phyloP scores from a whole-genome alignment of 2,797 vertebrate species.

The Rhinatrema bivittatum region DNA sequence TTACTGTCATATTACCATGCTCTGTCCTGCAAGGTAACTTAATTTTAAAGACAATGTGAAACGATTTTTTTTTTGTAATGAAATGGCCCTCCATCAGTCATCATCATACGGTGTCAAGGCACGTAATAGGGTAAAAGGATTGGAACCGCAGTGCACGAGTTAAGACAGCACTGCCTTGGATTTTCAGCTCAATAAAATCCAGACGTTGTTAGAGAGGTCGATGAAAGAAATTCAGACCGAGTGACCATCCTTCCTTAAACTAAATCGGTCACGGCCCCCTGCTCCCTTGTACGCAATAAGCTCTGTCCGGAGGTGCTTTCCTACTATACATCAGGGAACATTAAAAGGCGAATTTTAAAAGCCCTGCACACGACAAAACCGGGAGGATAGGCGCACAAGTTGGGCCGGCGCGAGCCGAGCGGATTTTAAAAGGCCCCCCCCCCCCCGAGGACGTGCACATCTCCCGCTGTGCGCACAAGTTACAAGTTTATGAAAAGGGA shows the following conservation, averaged over 20 bases:
- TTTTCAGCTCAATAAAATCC: slow-evolving; percentile 17
- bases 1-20: slow-evolving; percentile 1
- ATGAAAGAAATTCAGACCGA: slow-evolving; percentile 15
- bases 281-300: too few species aligned
- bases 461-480: too few species aligned
- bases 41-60: background rate
- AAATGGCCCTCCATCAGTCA: background rate
- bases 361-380: too few species aligned
- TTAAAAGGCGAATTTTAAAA: too few species aligned
- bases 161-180: background rate
- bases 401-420: too few species aligned
- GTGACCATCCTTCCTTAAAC: background rate
- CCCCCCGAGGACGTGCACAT: too few species aligned
- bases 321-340: slow-evolving; percentile 6
- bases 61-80: background rate
- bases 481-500: too few species aligned
- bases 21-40: background rate
- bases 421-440: too few species aligned
- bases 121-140: background rate
- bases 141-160: background rate
- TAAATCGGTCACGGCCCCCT: background rate
- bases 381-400: too few species aligned
- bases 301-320: slow-evolving; percentile 17
- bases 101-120: background rate
- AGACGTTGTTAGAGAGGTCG: background rate